Evolutionary conservation across 2,888 invertebrate genomes (phyloP).

Genomic region (Daptonema setosum): DNA sequence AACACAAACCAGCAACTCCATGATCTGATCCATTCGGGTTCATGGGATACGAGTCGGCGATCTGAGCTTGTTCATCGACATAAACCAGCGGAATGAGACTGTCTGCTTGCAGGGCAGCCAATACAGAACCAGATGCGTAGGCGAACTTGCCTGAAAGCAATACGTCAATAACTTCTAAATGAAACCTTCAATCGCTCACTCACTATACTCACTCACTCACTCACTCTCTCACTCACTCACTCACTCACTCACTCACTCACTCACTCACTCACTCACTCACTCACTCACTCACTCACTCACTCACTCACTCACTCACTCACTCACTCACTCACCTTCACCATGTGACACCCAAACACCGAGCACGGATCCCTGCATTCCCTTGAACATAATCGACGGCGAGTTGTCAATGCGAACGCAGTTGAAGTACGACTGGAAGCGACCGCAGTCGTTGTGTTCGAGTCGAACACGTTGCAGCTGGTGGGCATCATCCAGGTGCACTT

Average conservation of each 20-base stretch:
- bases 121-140: constrained; percentile 30
- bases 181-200: too few species aligned
- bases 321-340: constrained; percentile 51
- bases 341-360: constrained; percentile 93
- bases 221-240: too few species aligned
- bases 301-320: too few species aligned
- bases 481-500: too few species aligned
- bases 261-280: too few species aligned
- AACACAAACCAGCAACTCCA: background rate
- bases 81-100: constrained; percentile 56
- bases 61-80: constrained; percentile 51
- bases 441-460: constrained; percentile 64
- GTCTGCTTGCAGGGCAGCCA: constrained; percentile 27
- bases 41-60: constrained; percentile 60
- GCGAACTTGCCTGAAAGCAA: constrained; percentile 7
- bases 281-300: too few species aligned
- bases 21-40: constrained; percentile 58
- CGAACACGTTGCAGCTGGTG: too few species aligned
- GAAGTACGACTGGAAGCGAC: constrained; percentile 64
- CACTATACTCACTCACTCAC: too few species aligned
- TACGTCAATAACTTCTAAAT: too few species aligned
- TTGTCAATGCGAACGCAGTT: constrained; percentile 50
- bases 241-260: too few species aligned
- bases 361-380: constrained; percentile 61
- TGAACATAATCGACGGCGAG: constrained; percentile 58